Percentiles rank a stretch among this genome's conserved stretches.
These are phyloP conservation scores for Neoascia interrupta DNA, from an alignment of 2,888 invertebrate genomes.

Conservation along the genomic window DNA sequence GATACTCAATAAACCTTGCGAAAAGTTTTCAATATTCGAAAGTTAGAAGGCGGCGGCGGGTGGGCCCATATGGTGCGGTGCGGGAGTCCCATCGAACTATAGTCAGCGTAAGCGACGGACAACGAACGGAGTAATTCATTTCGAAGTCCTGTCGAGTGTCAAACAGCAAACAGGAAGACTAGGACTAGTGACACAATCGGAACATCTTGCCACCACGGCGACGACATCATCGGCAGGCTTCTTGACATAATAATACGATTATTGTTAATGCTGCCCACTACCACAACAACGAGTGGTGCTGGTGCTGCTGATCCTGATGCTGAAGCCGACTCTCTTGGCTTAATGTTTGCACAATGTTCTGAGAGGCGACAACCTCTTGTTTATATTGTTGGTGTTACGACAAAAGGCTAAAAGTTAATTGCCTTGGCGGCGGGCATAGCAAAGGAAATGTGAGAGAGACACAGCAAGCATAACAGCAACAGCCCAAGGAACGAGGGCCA, in stretches of 20 bases:
- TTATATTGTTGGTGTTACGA: constrained; percentile 64
- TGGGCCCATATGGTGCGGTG: too few species aligned
- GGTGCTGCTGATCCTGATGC: constrained; percentile 29
- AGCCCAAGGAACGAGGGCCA: too few species aligned
- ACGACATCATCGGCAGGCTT: constrained; percentile 38
- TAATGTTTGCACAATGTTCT: constrained; percentile 64
- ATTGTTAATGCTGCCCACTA: constrained; percentile 66
- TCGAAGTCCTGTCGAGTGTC: constrained; percentile 18
- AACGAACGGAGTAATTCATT: constrained; percentile 31
- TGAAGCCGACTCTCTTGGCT: constrained; percentile 45
- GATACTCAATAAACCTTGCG: constrained; percentile 60
- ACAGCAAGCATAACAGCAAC: not conserved
- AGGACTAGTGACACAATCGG: constrained; percentile 16
- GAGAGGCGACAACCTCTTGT: constrained; percentile 66
- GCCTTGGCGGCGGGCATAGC: constrained; percentile 39
- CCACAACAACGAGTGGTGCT: constrained; percentile 24
- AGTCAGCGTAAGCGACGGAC: constrained; percentile 1
- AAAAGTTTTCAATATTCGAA: constrained; percentile 63
- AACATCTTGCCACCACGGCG: constrained; percentile 23
- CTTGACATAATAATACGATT: constrained; percentile 61
- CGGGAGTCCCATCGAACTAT: not conserved
- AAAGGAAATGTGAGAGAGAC: not conserved
- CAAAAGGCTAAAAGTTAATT: constrained; percentile 70
- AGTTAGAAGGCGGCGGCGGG: too few species aligned
- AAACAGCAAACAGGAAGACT: constrained; percentile 7